A percentile compares a stretch with the other conserved stretches of the same genome.
Conservation (phyloP, 2,113 vertebrate genomes). For the Saguinus midas region DNA sequence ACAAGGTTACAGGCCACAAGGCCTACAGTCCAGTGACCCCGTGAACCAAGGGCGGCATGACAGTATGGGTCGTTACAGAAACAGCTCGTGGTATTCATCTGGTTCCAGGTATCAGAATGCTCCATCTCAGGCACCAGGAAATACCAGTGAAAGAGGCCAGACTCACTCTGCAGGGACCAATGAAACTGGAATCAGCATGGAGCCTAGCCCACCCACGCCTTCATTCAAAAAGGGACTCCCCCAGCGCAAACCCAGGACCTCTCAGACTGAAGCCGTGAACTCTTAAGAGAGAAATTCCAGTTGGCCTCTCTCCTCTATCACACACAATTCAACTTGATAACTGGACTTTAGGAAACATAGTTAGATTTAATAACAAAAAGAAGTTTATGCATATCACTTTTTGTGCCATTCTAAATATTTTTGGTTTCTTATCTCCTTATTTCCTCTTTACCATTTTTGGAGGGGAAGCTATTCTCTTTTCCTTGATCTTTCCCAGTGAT, state of each 20-base stretch:
- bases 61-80: conserved; percentile 79
- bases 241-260: conserved; percentile 89
- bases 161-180: conserved; percentile 60
- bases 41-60: conserved; percentile 75
- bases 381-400: conserved; percentile 78
- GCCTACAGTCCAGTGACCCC: conserved; percentile 84
- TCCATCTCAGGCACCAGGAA: conserved; percentile 50
- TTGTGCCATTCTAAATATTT: conserved; percentile 74
- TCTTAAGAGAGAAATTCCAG: conserved; percentile 73
- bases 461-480: conserved; percentile 40
- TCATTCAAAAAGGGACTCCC: conserved; percentile 85
- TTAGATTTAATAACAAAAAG: conserved; percentile 78
- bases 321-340: conserved; percentile 64
- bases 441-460: conserved; percentile 45
- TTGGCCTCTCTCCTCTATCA: conserved; percentile 48
- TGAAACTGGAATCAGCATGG: conserved; percentile 65
- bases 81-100: conserved; percentile 77
- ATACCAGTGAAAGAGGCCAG: conserved; percentile 50
- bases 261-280: conserved; percentile 70
- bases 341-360: conserved; percentile 75
- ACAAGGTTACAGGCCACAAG: conserved; percentile 84
- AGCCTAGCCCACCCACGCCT: conserved; percentile 71
- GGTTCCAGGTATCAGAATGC: conserved; percentile 80
- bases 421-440: conserved; percentile 54
- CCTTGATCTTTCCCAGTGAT: conserved; percentile 47